These are phyloP conservation scores for Rhynchonycteris naso DNA, from an alignment of 2,797 vertebrate genomes.

Conservation along the genomic window DNA sequence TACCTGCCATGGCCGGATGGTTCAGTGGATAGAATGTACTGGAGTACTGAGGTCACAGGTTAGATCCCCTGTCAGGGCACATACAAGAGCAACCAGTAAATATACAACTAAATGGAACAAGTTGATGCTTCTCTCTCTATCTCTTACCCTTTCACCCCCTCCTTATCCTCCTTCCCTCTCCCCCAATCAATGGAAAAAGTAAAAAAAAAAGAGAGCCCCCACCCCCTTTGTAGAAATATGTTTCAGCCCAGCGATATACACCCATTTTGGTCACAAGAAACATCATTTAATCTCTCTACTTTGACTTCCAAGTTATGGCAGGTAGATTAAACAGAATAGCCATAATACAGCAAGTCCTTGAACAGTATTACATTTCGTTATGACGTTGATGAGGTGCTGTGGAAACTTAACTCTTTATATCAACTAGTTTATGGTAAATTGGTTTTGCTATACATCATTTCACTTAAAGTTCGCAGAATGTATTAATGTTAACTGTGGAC, in stretches of 20 bases:
- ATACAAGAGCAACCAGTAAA: no score
- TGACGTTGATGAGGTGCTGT: neutral
- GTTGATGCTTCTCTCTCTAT: no score
- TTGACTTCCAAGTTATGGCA: neutral
- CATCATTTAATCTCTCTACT: constrained; percentile 4
- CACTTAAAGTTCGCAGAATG: neutral
- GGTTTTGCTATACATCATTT: neutral
- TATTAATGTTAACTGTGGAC: neutral
- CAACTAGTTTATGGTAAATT: neutral
- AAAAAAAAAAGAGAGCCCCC: no score
- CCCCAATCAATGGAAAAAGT: no score
- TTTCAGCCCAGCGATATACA: neutral
- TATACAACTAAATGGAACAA: no score
- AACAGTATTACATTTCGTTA: neutral
- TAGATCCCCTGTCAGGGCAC: no score
- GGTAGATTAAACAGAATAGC: neutral
- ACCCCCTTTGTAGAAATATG: neutral
- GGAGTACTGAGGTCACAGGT: no score
- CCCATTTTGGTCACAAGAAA: neutral
- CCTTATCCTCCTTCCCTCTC: no score
- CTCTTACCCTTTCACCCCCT: no score
- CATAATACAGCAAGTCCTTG: neutral
- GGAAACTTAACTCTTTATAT: neutral
- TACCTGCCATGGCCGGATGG: no score
- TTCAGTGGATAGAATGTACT: no score